A percentile compares a stretch with the other conserved stretches of the same genome.
Conservation (phyloP, 23 tunicate genomes). For the Oikopleura vanhoeffeni region DNA sequence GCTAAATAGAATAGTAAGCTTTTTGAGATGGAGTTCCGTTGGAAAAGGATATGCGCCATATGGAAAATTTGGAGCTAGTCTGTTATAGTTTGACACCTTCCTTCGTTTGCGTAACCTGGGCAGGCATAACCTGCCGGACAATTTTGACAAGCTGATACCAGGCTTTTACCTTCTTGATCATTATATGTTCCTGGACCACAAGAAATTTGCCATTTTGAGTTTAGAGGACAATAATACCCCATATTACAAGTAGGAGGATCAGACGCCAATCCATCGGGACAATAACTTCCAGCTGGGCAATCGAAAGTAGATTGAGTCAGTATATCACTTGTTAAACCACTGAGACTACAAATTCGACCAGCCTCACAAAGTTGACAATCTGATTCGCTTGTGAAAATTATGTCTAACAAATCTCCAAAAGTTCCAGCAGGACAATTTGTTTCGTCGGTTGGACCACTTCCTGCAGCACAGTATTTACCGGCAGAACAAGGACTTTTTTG, state of each 20-base stretch:
- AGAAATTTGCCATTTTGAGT: conserved; percentile 23
- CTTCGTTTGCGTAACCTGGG: conserved; percentile 16
- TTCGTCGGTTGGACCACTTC: conserved; percentile 36
- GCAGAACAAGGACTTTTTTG: conserved; percentile 53
- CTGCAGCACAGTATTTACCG: conserved; percentile 57
- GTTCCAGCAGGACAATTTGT: conserved; percentile 43
- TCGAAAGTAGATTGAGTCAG: too few species aligned
- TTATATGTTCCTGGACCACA: conserved; percentile 73
- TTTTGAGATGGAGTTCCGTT: too few species aligned
- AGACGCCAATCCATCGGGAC: conserved; percentile 75
- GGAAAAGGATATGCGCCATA: too few species aligned
- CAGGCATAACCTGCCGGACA: conserved; percentile 57
- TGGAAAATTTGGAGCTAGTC: too few species aligned
- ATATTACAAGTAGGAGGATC: conserved; percentile 32
- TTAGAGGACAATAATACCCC: conserved; percentile 36
- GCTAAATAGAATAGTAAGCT: too few species aligned
- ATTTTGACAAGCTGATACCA: conserved; percentile 23
- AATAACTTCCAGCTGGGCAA: conserved; percentile 40
- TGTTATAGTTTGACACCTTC: too few species aligned
- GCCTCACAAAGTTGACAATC: neutral
- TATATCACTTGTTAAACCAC: too few species aligned
- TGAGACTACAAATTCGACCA: neutral
- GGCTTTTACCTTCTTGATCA: conserved; percentile 18
- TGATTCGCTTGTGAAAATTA: too few species aligned
- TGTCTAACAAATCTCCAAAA: conserved; percentile 35